Evolutionary conservation across 2,888 invertebrate species (phyloP), one percentile per base, ranked within the genome.

Genomic region (Nomada flava): DNA sequence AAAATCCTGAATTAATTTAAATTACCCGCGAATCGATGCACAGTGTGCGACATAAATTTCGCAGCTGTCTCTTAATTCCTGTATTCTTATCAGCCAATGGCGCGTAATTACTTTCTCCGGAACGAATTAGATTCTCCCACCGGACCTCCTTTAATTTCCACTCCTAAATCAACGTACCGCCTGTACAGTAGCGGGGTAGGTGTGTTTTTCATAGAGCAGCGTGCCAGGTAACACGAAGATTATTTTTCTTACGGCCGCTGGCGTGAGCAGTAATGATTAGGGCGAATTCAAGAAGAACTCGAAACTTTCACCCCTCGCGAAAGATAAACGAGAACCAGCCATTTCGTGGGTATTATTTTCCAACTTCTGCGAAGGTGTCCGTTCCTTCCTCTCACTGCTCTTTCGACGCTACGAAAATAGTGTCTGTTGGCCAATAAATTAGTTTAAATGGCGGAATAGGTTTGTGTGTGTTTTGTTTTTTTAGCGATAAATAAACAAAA

Each of bases 241-340:
- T 59, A 76, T 79, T 79, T 59, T 59, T 65, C 76, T 69, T 50
- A 15, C 15, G n/a, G 18, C n/a, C 15, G 20, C 7, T 18, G 59
- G 5, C 47, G 13, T 20, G 13, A 13, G 15, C 13, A 7, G 57
- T 36, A 59, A 68, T 79, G 76, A 79, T 70, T 70, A 59, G 64
- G 65, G 64, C 9, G 53, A 60, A 76, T 60, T 36, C 44, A 70
- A 26, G 57, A 36, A 60, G 50, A 60, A 76, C 76, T 79, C 65
- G 76, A 47, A 65, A 10, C 44, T 55, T 42, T 2, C 20, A 23
- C 26, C 29, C 57, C 20, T 26, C 64, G 42, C 47, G 36, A 15
- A 60, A 76, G 76, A 76, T 76, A 79, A 71, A 76, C 76, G 76
- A 74, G 62, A 68, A 18, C 53, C 29, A 2, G 23, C 29, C 15